Base-by-base conservation (phyloP, 2,888 invertebrate species). In the Eupithecia pulchellata region DNA sequence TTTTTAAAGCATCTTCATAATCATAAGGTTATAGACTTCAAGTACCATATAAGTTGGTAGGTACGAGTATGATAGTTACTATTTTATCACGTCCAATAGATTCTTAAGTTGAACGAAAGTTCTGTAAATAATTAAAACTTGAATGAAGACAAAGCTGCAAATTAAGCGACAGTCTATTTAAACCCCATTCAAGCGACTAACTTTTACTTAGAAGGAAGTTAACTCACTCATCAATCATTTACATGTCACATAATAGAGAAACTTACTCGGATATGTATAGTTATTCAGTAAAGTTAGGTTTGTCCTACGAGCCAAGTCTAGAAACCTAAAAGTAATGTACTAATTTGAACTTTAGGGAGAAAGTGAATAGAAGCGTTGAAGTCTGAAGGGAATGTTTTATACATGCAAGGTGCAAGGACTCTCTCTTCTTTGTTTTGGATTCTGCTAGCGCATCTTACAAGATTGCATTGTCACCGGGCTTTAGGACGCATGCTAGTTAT, bases 331-430 rank as follows among this genome's bases (percentile, higher is more conserved):
- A 13, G 11, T 2, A 1, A 3, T 17, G 29, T 14, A 29, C 17
- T 11, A 74, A 42, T 67, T 68, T 69, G 17, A 63, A 69, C 72
- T 57, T 30, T 57, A 68, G 39, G n/a, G 2, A 1, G 2, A 14
- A 13, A 2, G 11, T 25, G 34, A 34, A 55, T 74, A 74, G 42
- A 52, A 30, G 65, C n/a, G 47, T 63, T 66, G 62, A 14, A 13
- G 11, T 39, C 11, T 20, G 25, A 32, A 13, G 32, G 55, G 13
- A 14, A 13, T 36, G 42, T 13, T 32, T 20, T 75, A 85, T 83
- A 84, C 87, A 84, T 85, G 84, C 75, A 85, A 83, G 79, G 81
- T 85, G 84, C 75, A 85, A 83, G 79, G 81, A 87, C 90, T 91
- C 90, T 90, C 90, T 89, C 90, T 81, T 47, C 77, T 52, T 25